Percentiles rank a stretch among this genome's conserved stretches.
phyloP scores from a whole-genome alignment of 2,888 invertebrate species.

The Ditula angustiorana region DNA sequence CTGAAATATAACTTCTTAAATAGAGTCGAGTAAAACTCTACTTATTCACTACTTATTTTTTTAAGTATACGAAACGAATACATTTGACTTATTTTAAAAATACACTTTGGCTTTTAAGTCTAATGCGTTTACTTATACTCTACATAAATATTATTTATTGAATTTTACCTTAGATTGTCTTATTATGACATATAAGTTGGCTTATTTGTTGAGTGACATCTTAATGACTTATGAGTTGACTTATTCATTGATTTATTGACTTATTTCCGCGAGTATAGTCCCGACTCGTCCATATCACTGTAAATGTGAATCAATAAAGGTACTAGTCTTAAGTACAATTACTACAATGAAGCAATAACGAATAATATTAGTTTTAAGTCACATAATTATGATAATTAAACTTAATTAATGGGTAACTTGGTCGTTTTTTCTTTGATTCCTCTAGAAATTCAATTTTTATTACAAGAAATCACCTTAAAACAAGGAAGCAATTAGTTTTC shows the following conservation, averaged over 20 bases:
- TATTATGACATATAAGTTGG: not conserved
- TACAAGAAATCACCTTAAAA: no score
- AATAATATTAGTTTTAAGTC: constrained; percentile 58
- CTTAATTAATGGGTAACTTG: constrained; percentile 58
- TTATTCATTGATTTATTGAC: constrained; percentile 10
- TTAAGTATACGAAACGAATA: not conserved
- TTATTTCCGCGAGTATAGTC: constrained; percentile 24
- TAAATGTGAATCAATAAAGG: constrained; percentile 46
- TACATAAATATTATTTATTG: not conserved
- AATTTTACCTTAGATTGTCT: not conserved
- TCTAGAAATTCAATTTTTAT: not conserved
- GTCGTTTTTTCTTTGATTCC: constrained; percentile 57
- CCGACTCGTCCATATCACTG: constrained; percentile 52
- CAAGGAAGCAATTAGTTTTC: no score
- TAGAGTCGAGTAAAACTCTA: not conserved
- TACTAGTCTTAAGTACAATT: constrained; percentile 76
- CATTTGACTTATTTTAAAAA: not conserved
- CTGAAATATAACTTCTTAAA: not conserved
- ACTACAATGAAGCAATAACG: constrained; percentile 65
- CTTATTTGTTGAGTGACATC: not conserved
- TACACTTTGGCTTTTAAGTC: no score
- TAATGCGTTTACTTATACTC: not conserved
- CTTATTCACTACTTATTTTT: not conserved
- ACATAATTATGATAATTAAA: constrained; percentile 58
- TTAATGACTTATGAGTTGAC: not conserved